phyloP scores from a whole-genome alignment of 35 echinoderm and acorn worm species.

The Holothuria glaberrima region DNA sequence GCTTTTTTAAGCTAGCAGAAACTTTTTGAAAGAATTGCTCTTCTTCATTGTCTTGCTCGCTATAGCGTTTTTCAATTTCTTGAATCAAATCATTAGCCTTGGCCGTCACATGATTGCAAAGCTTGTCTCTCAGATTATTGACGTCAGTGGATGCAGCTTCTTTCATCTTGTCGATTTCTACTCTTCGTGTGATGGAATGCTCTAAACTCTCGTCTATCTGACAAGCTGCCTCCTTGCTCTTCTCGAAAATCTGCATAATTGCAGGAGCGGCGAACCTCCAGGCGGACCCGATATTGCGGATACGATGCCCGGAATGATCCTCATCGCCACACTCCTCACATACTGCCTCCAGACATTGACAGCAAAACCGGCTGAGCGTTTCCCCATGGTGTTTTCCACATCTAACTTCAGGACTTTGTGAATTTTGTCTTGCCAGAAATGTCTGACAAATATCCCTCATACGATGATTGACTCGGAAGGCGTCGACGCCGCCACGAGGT shows the following conservation, averaged over 20 bases:
- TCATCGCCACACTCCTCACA: slow-evolving; percentile 41
- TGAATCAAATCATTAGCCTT: background rate
- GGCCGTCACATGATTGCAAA: background rate
- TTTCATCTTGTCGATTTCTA: too few relatives aligned
- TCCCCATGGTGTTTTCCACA: background rate
- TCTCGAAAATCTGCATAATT: slow-evolving; percentile 4
- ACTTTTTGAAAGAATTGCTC: background rate
- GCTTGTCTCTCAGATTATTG: background rate
- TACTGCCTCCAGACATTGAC: background rate
- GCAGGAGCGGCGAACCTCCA: background rate
- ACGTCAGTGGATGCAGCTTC: background rate
- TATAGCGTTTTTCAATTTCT: background rate
- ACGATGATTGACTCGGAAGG: background rate
- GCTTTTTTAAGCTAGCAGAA: background rate
- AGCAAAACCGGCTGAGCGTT: slow-evolving; percentile 3
- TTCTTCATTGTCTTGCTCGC: background rate
- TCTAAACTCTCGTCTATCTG: too few relatives aligned
- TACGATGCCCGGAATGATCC: background rate
- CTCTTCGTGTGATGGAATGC: too few relatives aligned
- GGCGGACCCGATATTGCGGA: slow-evolving; percentile 12
- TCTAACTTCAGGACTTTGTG: background rate
- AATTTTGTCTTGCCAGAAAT: background rate
- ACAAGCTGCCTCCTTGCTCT: background rate
- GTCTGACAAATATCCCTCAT: slow-evolving; percentile 26
- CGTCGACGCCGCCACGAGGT: slow-evolving; percentile 11